A percentile compares a stretch with the other conserved stretches of the same genome.
Evolutionary conservation across 2,888 invertebrate species (phyloP).

Genomic region (Acronicta leporina): DNA sequence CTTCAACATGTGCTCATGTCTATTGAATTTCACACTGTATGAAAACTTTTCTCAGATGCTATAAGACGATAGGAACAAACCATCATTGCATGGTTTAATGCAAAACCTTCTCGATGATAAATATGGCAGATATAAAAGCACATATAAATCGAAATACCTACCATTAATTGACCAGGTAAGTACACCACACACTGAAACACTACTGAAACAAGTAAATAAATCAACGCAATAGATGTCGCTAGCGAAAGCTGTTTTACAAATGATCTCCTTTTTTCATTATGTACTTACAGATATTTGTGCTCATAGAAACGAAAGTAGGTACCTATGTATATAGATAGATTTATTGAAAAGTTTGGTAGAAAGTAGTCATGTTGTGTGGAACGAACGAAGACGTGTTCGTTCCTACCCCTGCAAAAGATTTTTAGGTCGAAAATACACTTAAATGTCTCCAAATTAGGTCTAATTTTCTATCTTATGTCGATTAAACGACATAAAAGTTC

Average conservation of each 20-base stretch:
- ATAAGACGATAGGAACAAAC: conserved; percentile 12
- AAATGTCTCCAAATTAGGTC: too few species aligned
- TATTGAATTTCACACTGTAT: too few species aligned
- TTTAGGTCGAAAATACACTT: too few species aligned
- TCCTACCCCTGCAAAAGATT: not conserved
- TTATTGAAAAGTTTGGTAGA: conserved; percentile 30
- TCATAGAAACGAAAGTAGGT: conserved; percentile 43
- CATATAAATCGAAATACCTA: conserved; percentile 26
- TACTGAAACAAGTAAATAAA: conserved; percentile 44
- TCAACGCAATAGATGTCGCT: conserved; percentile 44
- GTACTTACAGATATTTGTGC: conserved; percentile 38
- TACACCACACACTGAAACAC: conserved; percentile 40
- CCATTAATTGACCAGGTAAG: conserved; percentile 34
- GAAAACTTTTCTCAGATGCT: not conserved
- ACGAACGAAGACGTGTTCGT: not conserved
- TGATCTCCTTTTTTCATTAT: conserved; percentile 56
- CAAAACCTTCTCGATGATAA: conserved; percentile 32
- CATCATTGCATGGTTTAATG: conserved; percentile 19
- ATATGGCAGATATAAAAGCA: conserved; percentile 17
- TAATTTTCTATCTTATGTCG: too few species aligned
- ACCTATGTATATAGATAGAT: conserved; percentile 33
- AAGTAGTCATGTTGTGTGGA: conserved; percentile 31
- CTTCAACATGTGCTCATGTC: too few species aligned
- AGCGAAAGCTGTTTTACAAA: conserved; percentile 56
- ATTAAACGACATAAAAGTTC: too few species aligned